phyloP scores from a whole-genome alignment of 2,888 invertebrate genomes.

The Trissolcus japonicus region DNA sequence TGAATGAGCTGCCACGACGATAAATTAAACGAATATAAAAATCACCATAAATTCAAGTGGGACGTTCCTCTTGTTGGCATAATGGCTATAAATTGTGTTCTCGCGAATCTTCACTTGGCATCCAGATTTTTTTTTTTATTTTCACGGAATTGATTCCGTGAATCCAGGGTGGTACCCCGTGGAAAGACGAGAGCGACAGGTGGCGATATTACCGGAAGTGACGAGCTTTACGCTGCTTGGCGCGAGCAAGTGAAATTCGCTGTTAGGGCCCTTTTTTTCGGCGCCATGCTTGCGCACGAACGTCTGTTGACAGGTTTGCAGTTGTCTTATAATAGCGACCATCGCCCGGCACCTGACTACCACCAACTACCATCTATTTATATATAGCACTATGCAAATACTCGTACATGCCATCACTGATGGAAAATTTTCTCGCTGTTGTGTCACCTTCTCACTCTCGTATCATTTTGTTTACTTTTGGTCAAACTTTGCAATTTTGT shows the following conservation, averaged over 20 bases:
- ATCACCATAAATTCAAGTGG: slow-evolving; percentile 52
- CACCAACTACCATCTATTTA: slow-evolving; percentile 59
- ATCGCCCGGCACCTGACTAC: slow-evolving; percentile 59
- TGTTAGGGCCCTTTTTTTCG: slow-evolving; percentile 61
- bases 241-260: slow-evolving; percentile 62
- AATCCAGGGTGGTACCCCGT: slow-evolving; percentile 50
- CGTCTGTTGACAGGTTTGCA: slow-evolving; percentile 73
- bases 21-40: slow-evolving; percentile 52
- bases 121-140: slow-evolving; percentile 47
- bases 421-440: slow-evolving; percentile 19
- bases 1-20: slow-evolving; percentile 40
- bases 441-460: not conserved
- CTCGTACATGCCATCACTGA: slow-evolving; percentile 29
- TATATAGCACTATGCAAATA: slow-evolving; percentile 43
- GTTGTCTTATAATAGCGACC: slow-evolving; percentile 73
- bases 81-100: slow-evolving; percentile 52
- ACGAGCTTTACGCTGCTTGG: slow-evolving; percentile 55
- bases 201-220: slow-evolving; percentile 65
- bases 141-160: slow-evolving; percentile 47
- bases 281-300: slow-evolving; percentile 47
- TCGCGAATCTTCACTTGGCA: slow-evolving; percentile 52
- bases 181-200: slow-evolving; percentile 60
- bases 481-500: too few relatives aligned
- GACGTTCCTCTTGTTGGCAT: slow-evolving; percentile 56
- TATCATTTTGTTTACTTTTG: not conserved